Base-by-base conservation (phyloP, 2,888 invertebrate genomes). In the Dolichopus griseipennis region DNA sequence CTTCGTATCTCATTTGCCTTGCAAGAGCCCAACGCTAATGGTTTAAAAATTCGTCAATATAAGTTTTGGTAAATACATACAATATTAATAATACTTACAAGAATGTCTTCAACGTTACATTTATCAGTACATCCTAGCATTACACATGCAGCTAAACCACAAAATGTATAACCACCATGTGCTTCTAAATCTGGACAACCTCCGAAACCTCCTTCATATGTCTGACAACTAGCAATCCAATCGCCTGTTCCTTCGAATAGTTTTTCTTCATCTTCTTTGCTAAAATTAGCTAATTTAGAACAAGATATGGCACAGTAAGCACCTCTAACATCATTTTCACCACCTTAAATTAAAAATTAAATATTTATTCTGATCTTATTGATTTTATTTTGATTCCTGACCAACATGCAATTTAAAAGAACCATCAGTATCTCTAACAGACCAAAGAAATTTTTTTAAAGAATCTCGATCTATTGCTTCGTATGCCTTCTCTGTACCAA, bases 141-240 rank as follows among this genome's bases (percentile, higher is more conserved):
- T 4, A 92, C 88, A 64, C 99, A 84, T 1, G 94, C 87, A 67
- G 98, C 96, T 71, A 97, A 86, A 0, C 94, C 98, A 85, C 99
- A 99, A 82, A 95, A 99, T 1, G 97, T 91, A 81, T 99, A 99
- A n/a, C 99, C 99, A 2, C 99, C 99, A 83, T 99, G 99, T 8
- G 99, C 98, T 82, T 99, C 99, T 86, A 95, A 88, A 10, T 93
- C 95, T 1, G 95, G 95, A 73, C 86, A 90, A 0, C 97, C 97
- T 61, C 92, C 92, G 84, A 99, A 99, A 0, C 99, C 99, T 64
- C 99, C 99, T 83, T 99, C 99, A 83, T 97, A 99, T 0, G 97
- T 96, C 82, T 99, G 98, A 83, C 98, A 98, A 73, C 91, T 88
- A 0, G 90, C 86, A 75, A 99, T 89, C 97, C 97, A 99, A 76